Base-by-base conservation (phyloP, 2,797 vertebrate species). In the Garrulus glandarius region DNA sequence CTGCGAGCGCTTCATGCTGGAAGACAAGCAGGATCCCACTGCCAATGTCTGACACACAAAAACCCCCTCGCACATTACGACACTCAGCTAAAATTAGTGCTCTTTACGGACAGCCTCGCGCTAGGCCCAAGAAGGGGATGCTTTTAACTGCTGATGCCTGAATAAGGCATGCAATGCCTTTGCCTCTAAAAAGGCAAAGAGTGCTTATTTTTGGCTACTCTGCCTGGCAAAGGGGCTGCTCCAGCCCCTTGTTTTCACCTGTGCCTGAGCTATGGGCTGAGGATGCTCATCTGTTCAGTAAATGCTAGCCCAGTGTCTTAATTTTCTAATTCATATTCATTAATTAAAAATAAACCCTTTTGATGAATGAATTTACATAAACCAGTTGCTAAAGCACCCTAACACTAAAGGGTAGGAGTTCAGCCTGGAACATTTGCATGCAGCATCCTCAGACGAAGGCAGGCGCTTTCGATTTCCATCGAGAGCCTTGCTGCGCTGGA, bases 401-500 rank as follows among this genome's bases (percentile, higher is more conserved):
- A 98, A 95, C 95, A 98, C 97, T 97, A 97, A 98, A 98, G 97
- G 97, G 97, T 98, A 98, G 97, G 96, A 98, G 98, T 97, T 98
- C 95, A 98, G 98, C 90, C 93, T 3, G 7, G 87, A 92, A 96
- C 92, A 98, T 98, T 98, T 98, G 98, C 98, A 98, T 97, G 97
- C 95, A 97, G 97, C 96, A 97, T 98, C 97, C 97, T 97, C 97
- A 97, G 98, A 97, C 71, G 97, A 97, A 98, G 96, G 97, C 97
- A 97, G 97, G 97, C 96, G 6, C 95, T 97, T 97, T 97, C 97
- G 96, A 97, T 98, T 98, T 98, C 98, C 98, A 98, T 94, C 97
- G 98, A 99, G 98, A 99, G 98, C 98, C 99, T 98, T 98, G 98
- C 98, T 99, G 99, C 98, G 98, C 98, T 98, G 98, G 98, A 98